phyloP scores from a whole-genome alignment of 2,888 invertebrate genomes.

The Tinea semifulvella region DNA sequence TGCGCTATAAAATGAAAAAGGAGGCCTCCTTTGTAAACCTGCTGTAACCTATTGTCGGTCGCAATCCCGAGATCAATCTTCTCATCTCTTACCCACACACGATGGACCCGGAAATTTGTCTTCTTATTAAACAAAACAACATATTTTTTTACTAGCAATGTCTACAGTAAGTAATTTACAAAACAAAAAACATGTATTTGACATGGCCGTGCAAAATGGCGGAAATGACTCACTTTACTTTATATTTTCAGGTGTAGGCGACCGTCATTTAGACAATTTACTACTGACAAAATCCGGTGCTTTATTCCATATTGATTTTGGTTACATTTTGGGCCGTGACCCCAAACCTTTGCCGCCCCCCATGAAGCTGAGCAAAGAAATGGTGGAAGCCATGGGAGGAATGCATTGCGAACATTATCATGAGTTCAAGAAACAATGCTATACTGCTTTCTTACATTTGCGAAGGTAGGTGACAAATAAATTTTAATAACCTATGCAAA shows the following conservation, averaged over 20 bases:
- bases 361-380: conserved; percentile 98
- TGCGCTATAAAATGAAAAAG: too few relatives aligned
- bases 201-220: too few relatives aligned
- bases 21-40: too few relatives aligned
- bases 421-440: conserved; percentile 93
- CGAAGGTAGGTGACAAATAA: conserved; percentile 78
- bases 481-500: too few relatives aligned
- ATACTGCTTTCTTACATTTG: conserved; percentile 94
- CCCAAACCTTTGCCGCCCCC: conserved; percentile 99
- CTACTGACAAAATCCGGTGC: conserved; percentile 90
- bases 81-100: too few relatives aligned
- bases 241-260: conserved; percentile 90
- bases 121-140: too few relatives aligned
- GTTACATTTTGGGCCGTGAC: conserved; percentile 96
- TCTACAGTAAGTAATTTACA: too few relatives aligned
- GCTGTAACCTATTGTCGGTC: too few relatives aligned
- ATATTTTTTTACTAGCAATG: too few relatives aligned
- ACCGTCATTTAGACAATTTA: conserved; percentile 97
- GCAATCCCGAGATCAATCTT: too few relatives aligned
- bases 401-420: conserved; percentile 91
- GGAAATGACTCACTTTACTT: background rate
- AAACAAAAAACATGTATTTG: too few relatives aligned
- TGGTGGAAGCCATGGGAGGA: conserved; percentile 98
- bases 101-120: too few relatives aligned
- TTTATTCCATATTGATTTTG: conserved; percentile 97